Percentiles rank a stretch among this genome's conserved stretches.
These are phyloP conservation scores for Lycocorax pyrrhopterus DNA, from an alignment of 2,113 vertebrate species.

Conservation along the genomic window DNA sequence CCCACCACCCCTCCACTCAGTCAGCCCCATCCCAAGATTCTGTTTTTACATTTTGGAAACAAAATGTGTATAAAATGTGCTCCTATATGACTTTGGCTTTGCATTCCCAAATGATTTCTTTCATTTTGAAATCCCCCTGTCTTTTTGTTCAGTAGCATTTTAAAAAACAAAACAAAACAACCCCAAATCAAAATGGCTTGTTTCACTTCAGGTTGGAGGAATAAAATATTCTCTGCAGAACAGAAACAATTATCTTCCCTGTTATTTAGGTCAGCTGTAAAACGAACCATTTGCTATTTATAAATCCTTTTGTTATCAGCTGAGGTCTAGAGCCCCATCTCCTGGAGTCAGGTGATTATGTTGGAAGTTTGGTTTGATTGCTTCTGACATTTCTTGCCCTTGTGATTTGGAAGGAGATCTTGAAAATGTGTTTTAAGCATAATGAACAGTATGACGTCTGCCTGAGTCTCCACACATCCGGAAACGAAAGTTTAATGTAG, in stretches of 20 bases:
- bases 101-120: background rate
- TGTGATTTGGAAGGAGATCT: constrained; percentile 27
- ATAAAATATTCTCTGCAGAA: background rate
- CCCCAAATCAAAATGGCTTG: background rate
- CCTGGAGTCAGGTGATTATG: constrained; percentile 8
- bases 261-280: background rate
- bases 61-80: background rate
- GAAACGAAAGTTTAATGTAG: background rate
- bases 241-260: background rate
- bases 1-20: background rate
- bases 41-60: background rate
- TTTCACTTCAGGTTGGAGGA: background rate
- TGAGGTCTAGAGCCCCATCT: background rate
- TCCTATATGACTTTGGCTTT: background rate
- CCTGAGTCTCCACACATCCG: background rate
- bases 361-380: background rate
- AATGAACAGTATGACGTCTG: background rate
- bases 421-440: constrained; percentile 20
- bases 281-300: background rate
- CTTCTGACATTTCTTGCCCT: constrained; percentile 16
- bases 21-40: background rate
- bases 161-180: background rate
- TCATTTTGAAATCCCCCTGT: background rate
- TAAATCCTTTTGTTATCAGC: constrained; percentile 2
- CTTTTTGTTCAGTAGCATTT: background rate